phyloP scores from a whole-genome alignment of 2,888 invertebrate genomes.

The Chelonus formosanus region DNA sequence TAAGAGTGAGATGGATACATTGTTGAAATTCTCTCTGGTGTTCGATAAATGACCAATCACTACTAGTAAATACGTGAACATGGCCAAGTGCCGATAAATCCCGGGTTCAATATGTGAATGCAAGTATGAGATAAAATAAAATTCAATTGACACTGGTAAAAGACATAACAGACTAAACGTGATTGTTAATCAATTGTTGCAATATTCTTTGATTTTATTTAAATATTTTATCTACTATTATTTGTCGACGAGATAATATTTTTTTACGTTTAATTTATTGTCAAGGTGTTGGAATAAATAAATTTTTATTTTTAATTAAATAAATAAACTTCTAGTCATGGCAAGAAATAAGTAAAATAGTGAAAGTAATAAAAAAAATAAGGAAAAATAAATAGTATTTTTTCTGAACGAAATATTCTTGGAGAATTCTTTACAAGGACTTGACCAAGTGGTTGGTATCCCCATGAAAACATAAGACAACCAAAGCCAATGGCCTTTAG shows the following conservation, averaged over 20 bases:
- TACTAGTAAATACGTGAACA: constrained; percentile 5
- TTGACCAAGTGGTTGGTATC: constrained; percentile 21
- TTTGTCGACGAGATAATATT: no score
- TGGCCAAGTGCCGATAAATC: constrained; percentile 12
- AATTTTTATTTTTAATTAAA: no score
- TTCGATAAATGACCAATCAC: constrained; percentile 33
- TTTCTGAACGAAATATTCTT: neutral
- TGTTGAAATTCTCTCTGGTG: constrained; percentile 6
- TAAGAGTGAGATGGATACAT: neutral
- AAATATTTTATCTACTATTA: no score
- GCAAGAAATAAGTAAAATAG: neutral
- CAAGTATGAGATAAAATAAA: constrained; percentile 30
- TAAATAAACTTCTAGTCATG: neutral
- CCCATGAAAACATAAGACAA: constrained; percentile 40
- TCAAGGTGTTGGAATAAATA: no score
- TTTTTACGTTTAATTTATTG: no score
- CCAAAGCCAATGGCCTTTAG: constrained; percentile 39
- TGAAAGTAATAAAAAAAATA: neutral
- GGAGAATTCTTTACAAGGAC: neutral
- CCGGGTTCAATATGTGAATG: constrained; percentile 19
- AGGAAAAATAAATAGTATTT: neutral
- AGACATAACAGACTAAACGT: constrained; percentile 11
- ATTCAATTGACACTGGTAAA: constrained; percentile 33
- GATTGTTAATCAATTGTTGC: no score
- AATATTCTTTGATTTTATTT: no score